Evolutionary conservation across 2,113 vertebrate genomes (phyloP).

Genomic region (Pavo muticus): DNA sequence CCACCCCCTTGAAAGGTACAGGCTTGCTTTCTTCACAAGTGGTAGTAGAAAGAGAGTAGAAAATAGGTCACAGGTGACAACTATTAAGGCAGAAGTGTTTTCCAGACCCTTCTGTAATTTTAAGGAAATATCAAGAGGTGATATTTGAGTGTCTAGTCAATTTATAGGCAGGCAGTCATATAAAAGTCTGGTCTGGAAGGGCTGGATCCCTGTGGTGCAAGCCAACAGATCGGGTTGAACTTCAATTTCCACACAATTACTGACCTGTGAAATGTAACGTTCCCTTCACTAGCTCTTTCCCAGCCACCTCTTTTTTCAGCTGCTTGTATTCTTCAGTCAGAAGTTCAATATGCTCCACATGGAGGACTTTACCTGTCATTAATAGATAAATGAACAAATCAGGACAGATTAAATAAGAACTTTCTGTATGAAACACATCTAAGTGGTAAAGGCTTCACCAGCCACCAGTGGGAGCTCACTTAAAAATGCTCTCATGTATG

Average conservation of each 20-base stretch:
- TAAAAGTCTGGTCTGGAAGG: neutral
- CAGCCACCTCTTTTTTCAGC: constrained; percentile 87
- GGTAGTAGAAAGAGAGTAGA: neutral
- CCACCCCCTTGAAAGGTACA: neutral
- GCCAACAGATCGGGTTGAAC: neutral
- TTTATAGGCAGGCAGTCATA: neutral
- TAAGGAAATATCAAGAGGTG: neutral
- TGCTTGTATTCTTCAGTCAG: constrained; percentile 88
- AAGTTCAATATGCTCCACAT: constrained; percentile 95
- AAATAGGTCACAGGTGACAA: neutral
- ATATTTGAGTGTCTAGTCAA: neutral
- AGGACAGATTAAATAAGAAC: neutral
- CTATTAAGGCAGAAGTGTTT: neutral
- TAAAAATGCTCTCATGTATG: neutral
- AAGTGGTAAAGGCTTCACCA: neutral
- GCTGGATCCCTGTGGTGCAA: neutral
- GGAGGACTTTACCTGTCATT: constrained; percentile 84
- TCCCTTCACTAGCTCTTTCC: constrained; percentile 87
- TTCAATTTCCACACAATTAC: neutral
- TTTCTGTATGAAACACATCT: neutral
- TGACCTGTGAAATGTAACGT: constrained; percentile 93
- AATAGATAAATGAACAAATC: neutral
- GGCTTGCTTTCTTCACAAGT: neutral
- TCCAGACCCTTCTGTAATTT: neutral
- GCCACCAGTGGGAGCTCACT: neutral